Evolutionary conservation across 2,113 vertebrate species (phyloP).

Genomic region (Dasyornis broadbenti): DNA sequence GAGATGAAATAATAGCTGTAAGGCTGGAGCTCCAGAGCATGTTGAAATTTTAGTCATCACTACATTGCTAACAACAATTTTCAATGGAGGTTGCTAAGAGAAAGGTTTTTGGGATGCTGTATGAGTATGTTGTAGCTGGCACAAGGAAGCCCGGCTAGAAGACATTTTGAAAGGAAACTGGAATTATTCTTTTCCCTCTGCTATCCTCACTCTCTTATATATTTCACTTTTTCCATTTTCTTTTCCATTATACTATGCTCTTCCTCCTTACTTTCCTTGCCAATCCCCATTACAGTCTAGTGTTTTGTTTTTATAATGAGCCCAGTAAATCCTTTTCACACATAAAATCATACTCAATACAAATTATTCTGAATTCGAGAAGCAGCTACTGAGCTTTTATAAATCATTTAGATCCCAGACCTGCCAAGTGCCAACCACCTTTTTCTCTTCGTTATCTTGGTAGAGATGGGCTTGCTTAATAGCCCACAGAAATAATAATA

Average conservation of each 20-base stretch:
- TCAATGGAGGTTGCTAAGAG: background rate
- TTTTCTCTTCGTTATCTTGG: background rate
- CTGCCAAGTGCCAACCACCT: background rate
- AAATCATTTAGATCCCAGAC: background rate
- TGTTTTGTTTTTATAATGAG: background rate
- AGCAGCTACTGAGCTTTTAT: background rate
- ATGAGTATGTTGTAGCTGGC: background rate
- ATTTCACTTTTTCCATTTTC: background rate
- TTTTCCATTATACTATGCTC: background rate
- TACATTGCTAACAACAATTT: background rate
- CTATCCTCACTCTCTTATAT: background rate
- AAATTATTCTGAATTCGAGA: background rate
- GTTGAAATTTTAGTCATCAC: background rate
- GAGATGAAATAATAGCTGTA: constrained; percentile 39
- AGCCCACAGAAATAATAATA: background rate
- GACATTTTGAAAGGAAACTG: background rate
- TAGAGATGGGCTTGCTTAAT: background rate
- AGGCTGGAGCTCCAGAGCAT: background rate
- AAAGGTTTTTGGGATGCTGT: background rate
- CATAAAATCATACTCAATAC: background rate
- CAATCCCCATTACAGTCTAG: background rate
- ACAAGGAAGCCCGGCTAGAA: background rate
- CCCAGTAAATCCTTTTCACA: background rate
- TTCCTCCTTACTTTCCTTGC: background rate
- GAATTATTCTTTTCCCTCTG: background rate